phyloP scores from a whole-genome alignment of 2,797 vertebrate genomes.

The Pipistrellus nathusii region DNA sequence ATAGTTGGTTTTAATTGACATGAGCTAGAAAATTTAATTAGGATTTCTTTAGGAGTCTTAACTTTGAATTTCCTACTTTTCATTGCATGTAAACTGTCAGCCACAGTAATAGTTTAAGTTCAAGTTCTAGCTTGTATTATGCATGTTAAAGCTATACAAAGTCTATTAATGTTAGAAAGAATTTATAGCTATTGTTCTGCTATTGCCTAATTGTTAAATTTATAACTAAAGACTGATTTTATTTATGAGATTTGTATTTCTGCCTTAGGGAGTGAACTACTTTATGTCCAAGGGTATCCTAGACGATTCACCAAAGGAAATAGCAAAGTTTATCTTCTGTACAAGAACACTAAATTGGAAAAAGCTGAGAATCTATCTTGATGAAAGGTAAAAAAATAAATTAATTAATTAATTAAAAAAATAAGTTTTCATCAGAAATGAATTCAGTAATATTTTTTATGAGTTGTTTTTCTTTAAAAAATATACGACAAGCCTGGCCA shows the following conservation, averaged over 20 bases:
- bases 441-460: constrained; percentile 53
- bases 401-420: too few relatives aligned
- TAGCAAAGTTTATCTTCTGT: constrained; percentile 99
- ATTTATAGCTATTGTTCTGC: constrained; percentile 69
- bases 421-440: constrained; percentile 53
- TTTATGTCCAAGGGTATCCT: constrained; percentile 98
- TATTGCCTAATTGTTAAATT: constrained; percentile 69
- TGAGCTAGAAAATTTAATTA: constrained; percentile 57
- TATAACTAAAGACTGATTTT: constrained; percentile 68
- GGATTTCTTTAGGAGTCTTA: constrained; percentile 62
- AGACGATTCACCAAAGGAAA: constrained; percentile 95
- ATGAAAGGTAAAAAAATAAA: constrained; percentile 93
- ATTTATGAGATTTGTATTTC: constrained; percentile 83
- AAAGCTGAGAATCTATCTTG: constrained; percentile 98
- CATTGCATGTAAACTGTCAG: constrained; percentile 83
- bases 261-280: constrained; percentile 94
- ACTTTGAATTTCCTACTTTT: constrained; percentile 85
- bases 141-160: constrained; percentile 84
- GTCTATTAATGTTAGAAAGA: constrained; percentile 72
- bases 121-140: constrained; percentile 81
- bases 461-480: constrained; percentile 54
- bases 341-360: constrained; percentile 99
- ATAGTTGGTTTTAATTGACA: constrained; percentile 52
- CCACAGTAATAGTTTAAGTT: constrained; percentile 74
- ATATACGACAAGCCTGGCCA: background rate